phyloP scores from a whole-genome alignment of 2,888 invertebrate species.

The Sclerodermus sp. region DNA sequence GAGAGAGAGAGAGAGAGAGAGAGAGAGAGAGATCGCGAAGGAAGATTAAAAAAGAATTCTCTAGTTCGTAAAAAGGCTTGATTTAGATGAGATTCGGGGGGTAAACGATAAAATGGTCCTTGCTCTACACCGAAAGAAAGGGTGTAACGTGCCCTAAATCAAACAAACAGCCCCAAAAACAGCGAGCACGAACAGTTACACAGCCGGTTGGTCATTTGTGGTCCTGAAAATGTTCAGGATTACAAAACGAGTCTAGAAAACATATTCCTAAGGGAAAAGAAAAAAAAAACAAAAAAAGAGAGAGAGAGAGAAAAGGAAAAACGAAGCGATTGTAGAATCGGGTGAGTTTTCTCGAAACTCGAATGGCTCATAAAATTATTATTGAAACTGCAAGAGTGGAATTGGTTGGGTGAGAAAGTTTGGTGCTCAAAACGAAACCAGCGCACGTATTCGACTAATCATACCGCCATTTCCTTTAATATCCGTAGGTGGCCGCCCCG shows the following conservation, averaged over 20 bases:
- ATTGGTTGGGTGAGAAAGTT: neutral
- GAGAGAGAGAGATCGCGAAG: too few relatives aligned
- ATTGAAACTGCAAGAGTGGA: too few relatives aligned
- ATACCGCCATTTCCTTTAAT: slow-evolving; percentile 59
- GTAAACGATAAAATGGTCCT: slow-evolving; percentile 4
- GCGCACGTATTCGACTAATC: slow-evolving; percentile 57
- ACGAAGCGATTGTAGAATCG: too few relatives aligned
- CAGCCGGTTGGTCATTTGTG: slow-evolving; percentile 46
- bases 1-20: too few relatives aligned
- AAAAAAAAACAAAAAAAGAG: too few relatives aligned
- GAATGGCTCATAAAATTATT: too few relatives aligned
- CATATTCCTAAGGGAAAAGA: too few relatives aligned
- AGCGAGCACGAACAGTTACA: slow-evolving; percentile 41
- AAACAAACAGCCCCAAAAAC: slow-evolving; percentile 46
- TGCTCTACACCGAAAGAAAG: slow-evolving; percentile 29
- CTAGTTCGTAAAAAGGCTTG: too few relatives aligned
- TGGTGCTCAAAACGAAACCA: slow-evolving; percentile 46
- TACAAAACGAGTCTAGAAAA: slow-evolving; percentile 10
- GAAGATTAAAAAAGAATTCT: too few relatives aligned
- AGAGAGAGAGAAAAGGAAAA: too few relatives aligned
- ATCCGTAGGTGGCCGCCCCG: slow-evolving; percentile 52
- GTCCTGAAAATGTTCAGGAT: slow-evolving; percentile 41
- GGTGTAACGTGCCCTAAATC: slow-evolving; percentile 41
- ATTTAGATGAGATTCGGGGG: too few relatives aligned
- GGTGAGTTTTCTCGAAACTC: too few relatives aligned